Evolutionary conservation across 2,888 invertebrate species (phyloP).

Genomic region (Pasiphila rectangulata): DNA sequence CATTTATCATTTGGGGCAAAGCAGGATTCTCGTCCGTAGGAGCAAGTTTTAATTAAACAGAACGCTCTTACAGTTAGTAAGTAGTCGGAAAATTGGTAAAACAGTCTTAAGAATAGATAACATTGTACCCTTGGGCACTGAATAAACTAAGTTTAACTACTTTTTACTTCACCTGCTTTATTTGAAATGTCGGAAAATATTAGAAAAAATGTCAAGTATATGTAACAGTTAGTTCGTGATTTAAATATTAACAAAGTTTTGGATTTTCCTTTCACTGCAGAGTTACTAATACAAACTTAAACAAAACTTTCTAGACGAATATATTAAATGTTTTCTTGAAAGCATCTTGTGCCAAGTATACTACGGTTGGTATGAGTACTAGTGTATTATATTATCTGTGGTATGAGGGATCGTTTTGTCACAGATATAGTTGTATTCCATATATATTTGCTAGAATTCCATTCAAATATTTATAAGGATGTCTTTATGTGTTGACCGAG

Average conservation of each 20-base stretch:
- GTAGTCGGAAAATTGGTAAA: constrained; percentile 56
- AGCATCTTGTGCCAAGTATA: constrained; percentile 1
- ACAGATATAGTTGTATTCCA: no score
- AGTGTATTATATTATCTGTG: no score
- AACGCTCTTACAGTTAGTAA: constrained; percentile 42
- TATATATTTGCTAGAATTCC: no score
- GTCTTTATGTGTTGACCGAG: no score
- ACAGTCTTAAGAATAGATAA: constrained; percentile 47
- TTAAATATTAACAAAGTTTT: neutral
- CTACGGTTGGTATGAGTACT: neutral
- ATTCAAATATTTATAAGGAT: no score
- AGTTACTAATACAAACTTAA: constrained; percentile 32
- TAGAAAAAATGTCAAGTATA: neutral
- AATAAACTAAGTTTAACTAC: constrained; percentile 31
- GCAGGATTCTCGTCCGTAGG: constrained; percentile 36
- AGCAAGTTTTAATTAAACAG: constrained; percentile 66
- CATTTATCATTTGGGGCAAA: constrained; percentile 48
- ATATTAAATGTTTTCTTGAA: constrained; percentile 28
- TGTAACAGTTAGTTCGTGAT: neutral
- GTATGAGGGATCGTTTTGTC: no score
- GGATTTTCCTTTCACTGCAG: constrained; percentile 2
- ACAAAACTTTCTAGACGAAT: constrained; percentile 43
- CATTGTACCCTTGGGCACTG: constrained; percentile 39
- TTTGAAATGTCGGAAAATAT: neutral
- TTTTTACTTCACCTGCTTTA: neutral